Base-by-base conservation (phyloP, 2,888 invertebrate genomes). In the Osmoderma eremita region DNA sequence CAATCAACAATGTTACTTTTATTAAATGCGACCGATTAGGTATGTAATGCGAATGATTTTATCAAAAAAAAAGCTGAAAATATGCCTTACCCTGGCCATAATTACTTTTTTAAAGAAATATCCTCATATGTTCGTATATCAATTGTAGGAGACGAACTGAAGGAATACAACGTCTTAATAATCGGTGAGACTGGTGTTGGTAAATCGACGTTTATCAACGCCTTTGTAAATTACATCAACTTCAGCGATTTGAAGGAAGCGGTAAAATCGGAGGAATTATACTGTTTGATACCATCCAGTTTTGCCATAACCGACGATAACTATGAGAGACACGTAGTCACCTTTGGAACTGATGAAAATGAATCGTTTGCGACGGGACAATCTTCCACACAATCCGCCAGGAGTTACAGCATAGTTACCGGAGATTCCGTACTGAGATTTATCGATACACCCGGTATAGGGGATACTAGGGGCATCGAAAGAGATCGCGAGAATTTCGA, bases 401-500 rank as follows among this genome's bases (percentile, higher is more conserved):
- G 39, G 15, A 45, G 50, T 38, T 65, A 64, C 41, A 51, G 50
- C 3, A 24, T 67, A 36, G 36, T n/a, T 10, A 51, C 62, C 0
- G 63, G 39, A 1, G 48, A 45, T 6, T 12, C 48, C 3, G 39
- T 54, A 13, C 20, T 68, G n/a, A 45, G 62, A 38, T 38, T 68
- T 13, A 70, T 71, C n/a, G 71, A 71, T n/a, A 70, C 71, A 0
- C 71, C 71, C 8, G 71, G 71, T 6, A 69, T 70, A 15, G 70
- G 76, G 0, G 78, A 78, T 54, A 76, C 76, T 1, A 72, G 75
- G 18, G 78, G 78, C 1, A 69, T 70, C 3, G 68, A 71, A 42
- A 69, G 74, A 45, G 77, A 78, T 56, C 67, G 75, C 20, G 56
- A 66, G n/a, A 79, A 79, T 54, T 78, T 76, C 63, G 78, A 79